Evolutionary conservation across 2,797 vertebrate genomes (phyloP), one percentile per base, ranked within the genome.

Genomic region (Syngnathus acus): DNA sequence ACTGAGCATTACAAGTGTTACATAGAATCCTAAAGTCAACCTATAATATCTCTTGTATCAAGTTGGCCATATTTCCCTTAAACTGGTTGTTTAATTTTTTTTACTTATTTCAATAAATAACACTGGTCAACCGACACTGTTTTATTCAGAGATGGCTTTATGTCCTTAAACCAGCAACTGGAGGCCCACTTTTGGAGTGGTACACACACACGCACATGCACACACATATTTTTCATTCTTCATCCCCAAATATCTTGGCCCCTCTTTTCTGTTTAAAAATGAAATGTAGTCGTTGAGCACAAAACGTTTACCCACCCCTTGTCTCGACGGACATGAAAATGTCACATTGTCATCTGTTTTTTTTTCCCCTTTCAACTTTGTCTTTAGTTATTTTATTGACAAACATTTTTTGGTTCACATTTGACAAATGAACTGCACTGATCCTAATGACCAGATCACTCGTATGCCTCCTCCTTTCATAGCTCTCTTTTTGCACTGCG

Each of bases 301-400:
- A 45, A 45, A 14, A 45, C 0, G 13, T 17, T 16, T 2, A 48
- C 5, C 14, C 47, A 48, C 16, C 1, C 16, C 16, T 48, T 48
- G 47, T 6, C 47, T 48, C 6, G 47, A 16, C 1, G 13, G 13
- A n/a, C 3, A 9, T 9, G 4, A 51, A 51, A 51, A 51, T n/a
- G 50, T 21, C 19, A 51, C 50, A 6, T 51, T 9, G 6, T 21
- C 50, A n/a, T 21, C 9, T 67, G 69, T 16, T 5, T n/a, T 21
- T 69, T 69, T 75, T 69, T 69, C 75, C 69, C 74, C 72, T 79
- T 54, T 26, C 11, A 54, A 26, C 53, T 54, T 54, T 23, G 21
- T 17, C 9, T 54, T 9, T 21, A 51, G 50, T 51, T n/a, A 14
- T 47, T 14, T 47, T 6, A 4, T 53, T 21, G 19, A 51, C 50